Evolutionary conservation across 1,140 invertebrate genomes (phyloP).

Genomic region (Plutomurus gul): DNA sequence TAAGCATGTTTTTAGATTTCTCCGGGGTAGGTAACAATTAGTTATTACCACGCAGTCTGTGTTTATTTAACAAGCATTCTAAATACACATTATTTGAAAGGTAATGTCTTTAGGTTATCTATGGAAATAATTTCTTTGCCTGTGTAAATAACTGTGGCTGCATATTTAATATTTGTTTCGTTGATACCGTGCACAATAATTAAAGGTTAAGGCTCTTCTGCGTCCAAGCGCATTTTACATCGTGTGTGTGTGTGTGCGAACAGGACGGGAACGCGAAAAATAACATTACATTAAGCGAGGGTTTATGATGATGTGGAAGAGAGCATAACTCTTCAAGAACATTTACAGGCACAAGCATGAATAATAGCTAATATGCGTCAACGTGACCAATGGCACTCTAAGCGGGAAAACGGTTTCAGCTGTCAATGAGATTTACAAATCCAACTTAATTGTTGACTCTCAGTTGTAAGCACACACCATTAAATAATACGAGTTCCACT

Average conservation of each 20-base stretch:
- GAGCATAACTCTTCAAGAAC: not conserved
- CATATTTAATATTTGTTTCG: too few relatives aligned
- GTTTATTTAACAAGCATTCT: too few relatives aligned
- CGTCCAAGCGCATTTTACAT: not conserved
- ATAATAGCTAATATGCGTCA: conserved; percentile 25
- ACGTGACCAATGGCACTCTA: conserved; percentile 22
- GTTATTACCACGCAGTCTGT: too few relatives aligned
- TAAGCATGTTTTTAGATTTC: too few relatives aligned
- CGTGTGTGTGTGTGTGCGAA: not conserved
- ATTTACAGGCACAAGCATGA: conserved; percentile 17
- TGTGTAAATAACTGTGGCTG: too few relatives aligned
- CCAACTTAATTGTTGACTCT: conserved; percentile 29
- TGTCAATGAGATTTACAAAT: conserved; percentile 30
- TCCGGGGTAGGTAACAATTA: too few relatives aligned
- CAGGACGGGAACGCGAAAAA: not conserved
- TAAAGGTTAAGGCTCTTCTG: conserved; percentile 16
- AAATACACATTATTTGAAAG: too few relatives aligned
- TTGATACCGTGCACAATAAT: too few relatives aligned
- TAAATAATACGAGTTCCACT: not conserved
- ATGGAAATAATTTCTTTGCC: too few relatives aligned
- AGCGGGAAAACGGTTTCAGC: conserved; percentile 18
- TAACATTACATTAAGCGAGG: not conserved
- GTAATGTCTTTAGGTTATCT: too few relatives aligned
- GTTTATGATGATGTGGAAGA: not conserved
- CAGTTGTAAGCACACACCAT: conserved; percentile 7